Percentiles rank a stretch among this genome's conserved stretches.
These are phyloP conservation scores for Podabrus alpinus DNA, from an alignment of 2,888 invertebrate genomes.

Conservation along the genomic window DNA sequence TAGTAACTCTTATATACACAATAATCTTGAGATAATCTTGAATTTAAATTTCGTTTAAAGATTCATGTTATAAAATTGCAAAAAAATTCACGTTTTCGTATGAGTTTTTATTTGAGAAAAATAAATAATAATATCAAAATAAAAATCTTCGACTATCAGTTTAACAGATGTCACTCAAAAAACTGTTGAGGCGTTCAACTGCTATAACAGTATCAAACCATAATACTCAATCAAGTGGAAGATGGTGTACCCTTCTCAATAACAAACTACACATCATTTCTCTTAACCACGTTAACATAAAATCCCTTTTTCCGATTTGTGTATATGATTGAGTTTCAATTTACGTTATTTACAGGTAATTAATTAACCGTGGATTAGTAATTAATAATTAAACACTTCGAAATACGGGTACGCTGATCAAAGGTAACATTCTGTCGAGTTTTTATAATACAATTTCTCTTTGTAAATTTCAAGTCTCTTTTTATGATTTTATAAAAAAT, in stretches of 20 bases:
- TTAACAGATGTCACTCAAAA: neutral
- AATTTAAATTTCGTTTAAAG: neutral
- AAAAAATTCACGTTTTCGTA: neutral
- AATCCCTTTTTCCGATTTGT: neutral
- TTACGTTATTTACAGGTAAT: neutral
- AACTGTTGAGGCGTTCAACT: neutral
- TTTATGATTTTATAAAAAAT: neutral
- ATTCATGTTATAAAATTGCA: neutral
- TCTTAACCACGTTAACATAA: neutral
- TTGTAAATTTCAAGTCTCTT: neutral
- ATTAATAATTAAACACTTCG: neutral
- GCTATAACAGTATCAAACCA: neutral
- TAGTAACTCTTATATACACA: too few relatives aligned
- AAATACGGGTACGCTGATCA: neutral
- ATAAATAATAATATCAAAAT: neutral
- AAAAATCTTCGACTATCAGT: neutral
- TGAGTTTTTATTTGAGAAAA: neutral
- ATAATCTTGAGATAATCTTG: too few relatives aligned
- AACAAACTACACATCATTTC: neutral
- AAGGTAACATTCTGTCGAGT: neutral
- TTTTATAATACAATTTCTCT: neutral
- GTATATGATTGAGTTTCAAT: neutral
- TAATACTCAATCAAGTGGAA: neutral
- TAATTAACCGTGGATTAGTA: neutral
- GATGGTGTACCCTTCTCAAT: neutral